phyloP scores from a whole-genome alignment of 2,797 vertebrate genomes.

The Synanceia verrucosa region DNA sequence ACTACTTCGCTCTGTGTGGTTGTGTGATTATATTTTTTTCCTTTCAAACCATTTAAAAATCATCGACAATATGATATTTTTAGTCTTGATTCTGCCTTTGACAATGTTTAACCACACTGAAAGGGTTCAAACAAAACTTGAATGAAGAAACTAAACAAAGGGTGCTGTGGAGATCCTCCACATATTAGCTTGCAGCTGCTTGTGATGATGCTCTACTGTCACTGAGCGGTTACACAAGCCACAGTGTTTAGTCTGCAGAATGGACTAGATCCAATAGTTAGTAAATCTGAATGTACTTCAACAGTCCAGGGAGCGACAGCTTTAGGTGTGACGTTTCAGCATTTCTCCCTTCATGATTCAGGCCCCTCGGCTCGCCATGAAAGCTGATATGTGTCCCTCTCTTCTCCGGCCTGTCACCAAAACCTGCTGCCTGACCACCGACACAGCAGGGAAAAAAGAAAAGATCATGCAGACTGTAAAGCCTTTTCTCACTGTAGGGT shows the following conservation, averaged over 20 bases:
- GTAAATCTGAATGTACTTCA: constrained; percentile 27
- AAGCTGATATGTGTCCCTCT: constrained; percentile 50
- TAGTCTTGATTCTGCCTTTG: constrained; percentile 21
- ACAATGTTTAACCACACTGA: constrained; percentile 23
- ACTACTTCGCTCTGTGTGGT: constrained; percentile 19
- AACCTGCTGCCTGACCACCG: constrained; percentile 47
- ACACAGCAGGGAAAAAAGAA: not conserved
- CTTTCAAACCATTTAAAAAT: constrained; percentile 7
- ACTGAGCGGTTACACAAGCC: constrained; percentile 23
- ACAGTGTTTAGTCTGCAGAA: constrained; percentile 21
- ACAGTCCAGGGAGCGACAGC: constrained; percentile 16
- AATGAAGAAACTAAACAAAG: constrained; percentile 31
- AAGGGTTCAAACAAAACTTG: constrained; percentile 38
- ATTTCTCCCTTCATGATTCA: constrained; percentile 37
- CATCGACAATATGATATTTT: constrained; percentile 11
- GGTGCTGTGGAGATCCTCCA: constrained; percentile 60
- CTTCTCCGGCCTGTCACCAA: constrained; percentile 49
- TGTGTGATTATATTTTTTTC: constrained; percentile 27
- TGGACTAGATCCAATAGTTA: constrained; percentile 25
- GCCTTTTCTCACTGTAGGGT: constrained; percentile 10
- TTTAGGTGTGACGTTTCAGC: constrained; percentile 39
- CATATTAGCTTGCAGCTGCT: constrained; percentile 44
- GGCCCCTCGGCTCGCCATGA: constrained; percentile 34
- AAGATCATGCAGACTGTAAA: not conserved
- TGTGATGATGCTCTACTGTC: constrained; percentile 33